Evolutionary conservation across 2,113 vertebrate species (phyloP).

Genomic region (Cygnus atratus): DNA sequence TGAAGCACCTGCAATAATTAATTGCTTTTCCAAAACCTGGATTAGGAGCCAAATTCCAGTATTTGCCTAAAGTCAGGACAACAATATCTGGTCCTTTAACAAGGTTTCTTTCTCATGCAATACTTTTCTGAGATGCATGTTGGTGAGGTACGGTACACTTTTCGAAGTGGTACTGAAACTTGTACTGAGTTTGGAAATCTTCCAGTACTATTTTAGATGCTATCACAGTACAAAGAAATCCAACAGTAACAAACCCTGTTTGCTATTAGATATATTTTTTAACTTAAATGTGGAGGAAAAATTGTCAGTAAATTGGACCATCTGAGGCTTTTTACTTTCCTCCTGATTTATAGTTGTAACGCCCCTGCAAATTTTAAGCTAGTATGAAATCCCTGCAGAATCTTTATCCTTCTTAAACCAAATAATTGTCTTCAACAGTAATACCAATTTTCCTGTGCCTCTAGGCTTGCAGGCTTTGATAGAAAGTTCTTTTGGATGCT

Average conservation of each 20-base stretch:
- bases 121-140: neutral
- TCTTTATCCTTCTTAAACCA: slow-evolving; percentile 57
- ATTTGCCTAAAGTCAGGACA: neutral
- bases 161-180: neutral
- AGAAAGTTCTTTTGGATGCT: slow-evolving; percentile 47
- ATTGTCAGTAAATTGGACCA: slow-evolving; percentile 31
- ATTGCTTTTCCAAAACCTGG: slow-evolving; percentile 22
- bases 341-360: slow-evolving; percentile 30
- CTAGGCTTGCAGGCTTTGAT: slow-evolving; percentile 25
- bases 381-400: slow-evolving; percentile 45
- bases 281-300: slow-evolving; percentile 33
- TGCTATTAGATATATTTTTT: slow-evolving; percentile 15
- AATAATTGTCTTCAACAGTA: slow-evolving; percentile 65
- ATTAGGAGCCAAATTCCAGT: neutral
- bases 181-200: neutral
- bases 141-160: neutral
- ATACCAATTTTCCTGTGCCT: slow-evolving; percentile 54
- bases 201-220: neutral
- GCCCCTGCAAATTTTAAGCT: slow-evolving; percentile 25
- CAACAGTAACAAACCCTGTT: slow-evolving; percentile 5
- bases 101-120: neutral
- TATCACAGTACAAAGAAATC: neutral
- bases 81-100: neutral
- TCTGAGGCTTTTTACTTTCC: slow-evolving; percentile 30
- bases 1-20: neutral